phyloP scores from a whole-genome alignment of 2,113 vertebrate genomes.

The Corythaeola cristata region DNA sequence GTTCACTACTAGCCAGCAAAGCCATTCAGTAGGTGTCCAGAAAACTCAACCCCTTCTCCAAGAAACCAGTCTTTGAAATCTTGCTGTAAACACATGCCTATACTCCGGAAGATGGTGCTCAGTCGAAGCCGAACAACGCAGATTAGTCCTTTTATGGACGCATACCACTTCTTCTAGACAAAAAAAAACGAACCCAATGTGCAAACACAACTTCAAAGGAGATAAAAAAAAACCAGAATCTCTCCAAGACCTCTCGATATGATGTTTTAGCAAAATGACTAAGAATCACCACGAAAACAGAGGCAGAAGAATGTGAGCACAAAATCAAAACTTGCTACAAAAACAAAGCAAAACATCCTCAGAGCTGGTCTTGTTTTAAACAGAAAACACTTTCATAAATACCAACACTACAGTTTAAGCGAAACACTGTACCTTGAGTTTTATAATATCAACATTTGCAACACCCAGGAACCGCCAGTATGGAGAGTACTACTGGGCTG shows the following conservation, averaged over 20 bases:
- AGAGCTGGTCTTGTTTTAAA: neutral
- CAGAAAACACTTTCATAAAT: neutral
- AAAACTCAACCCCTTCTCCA: neutral
- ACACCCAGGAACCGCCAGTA: neutral
- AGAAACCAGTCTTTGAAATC: neutral
- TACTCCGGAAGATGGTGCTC: neutral
- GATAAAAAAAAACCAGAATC: neutral
- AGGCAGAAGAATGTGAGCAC: neutral
- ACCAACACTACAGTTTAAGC: neutral
- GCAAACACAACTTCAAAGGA: neutral
- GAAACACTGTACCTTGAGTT: neutral
- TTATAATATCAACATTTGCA: neutral
- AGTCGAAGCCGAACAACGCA: neutral
- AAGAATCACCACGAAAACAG: neutral
- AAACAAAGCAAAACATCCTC: neutral
- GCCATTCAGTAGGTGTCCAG: neutral
- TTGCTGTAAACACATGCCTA: neutral
- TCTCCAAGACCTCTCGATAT: neutral
- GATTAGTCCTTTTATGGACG: neutral
- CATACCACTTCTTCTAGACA: neutral
- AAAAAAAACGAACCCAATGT: neutral
- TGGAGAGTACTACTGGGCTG: neutral
- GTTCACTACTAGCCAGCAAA: neutral
- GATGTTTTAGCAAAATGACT: neutral
- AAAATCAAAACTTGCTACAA: neutral